Conservation (phyloP, 2,888 invertebrate genomes). For the Cryptus viduatorius region DNA sequence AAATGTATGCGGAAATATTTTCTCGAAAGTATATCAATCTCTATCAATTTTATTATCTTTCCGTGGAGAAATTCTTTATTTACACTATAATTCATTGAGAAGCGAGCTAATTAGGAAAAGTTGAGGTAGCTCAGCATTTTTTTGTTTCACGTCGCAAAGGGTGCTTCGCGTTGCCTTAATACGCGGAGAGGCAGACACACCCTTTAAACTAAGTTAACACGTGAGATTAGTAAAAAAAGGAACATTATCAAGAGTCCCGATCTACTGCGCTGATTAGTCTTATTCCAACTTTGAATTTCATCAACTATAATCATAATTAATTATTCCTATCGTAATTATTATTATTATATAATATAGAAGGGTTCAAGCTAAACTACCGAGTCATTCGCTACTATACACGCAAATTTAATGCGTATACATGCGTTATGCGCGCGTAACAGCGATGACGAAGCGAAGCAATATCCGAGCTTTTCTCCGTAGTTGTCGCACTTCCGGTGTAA, state of each 20-base stretch:
- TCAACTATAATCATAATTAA: neutral
- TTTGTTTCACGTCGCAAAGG: too few relatives aligned
- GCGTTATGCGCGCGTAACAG: neutral
- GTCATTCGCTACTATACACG: neutral
- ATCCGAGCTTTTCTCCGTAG: neutral
- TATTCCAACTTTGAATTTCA: neutral
- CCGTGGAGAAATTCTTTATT: too few relatives aligned
- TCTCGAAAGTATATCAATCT: too few relatives aligned
- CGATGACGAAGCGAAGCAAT: neutral
- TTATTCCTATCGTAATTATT: neutral
- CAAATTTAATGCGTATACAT: neutral
- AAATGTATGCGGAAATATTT: too few relatives aligned
- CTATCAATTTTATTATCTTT: too few relatives aligned
- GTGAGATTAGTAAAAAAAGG: neutral
- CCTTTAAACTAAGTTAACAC: neutral
- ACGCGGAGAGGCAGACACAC: neutral
- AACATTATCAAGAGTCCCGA: neutral
- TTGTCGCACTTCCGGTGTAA: neutral
- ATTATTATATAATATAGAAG: neutral
- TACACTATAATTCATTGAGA: too few relatives aligned
- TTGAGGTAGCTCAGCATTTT: too few relatives aligned
- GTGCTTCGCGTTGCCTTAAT: too few relatives aligned
- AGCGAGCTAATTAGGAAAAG: too few relatives aligned
- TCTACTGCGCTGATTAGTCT: neutral
- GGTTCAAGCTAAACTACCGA: neutral